Base-by-base conservation (phyloP, 2,113 vertebrate species). In the Gadus chalcogrammus region DNA sequence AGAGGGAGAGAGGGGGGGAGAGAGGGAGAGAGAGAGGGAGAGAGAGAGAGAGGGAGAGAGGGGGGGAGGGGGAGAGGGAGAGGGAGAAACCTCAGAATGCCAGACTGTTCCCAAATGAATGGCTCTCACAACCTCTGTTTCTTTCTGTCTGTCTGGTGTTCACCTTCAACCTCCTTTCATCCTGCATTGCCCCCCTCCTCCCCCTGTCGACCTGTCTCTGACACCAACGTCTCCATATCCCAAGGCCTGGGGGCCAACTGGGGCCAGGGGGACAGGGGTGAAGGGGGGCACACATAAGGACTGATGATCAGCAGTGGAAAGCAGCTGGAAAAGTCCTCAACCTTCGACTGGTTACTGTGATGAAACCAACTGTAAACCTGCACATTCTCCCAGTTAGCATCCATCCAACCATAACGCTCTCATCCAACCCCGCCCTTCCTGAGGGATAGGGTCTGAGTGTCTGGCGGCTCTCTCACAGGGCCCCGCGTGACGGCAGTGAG, bases 91-190 rank as follows among this genome's bases (percentile, higher is more conserved):
- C 38, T 70, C 0, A 24, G 68, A 0, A 0, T 11, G 28, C 42
- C 17, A 65, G 35, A 22, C 15, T 17, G 1, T n/a, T 31, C 18
- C 22, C 27, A 87, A 88, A 82, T 74, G 71, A 48, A 7, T 48
- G 42, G 42, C 42, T 48, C 42, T 48, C 7, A 48, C 42, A 48
- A 48, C 12, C 73, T 61, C 66, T 58, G 71, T 72, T 71, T 61
- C 66, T 58, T 71, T 72, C 16, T 62, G 7, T 65, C 67, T 73
- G 78, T 69, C 61, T 80, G 9, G 9, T 27, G 22, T 62, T 89
- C 85, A 80, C 85, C 80, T 83, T 85, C 73, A 85, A 82, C 85
- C 80, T 85, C 73, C 78, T 86, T 89, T 87, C 77, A 89, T 87
- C 70, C n/a, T 48, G 42, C 61, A 62, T 20, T 28, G 11, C n/a